Evolutionary conservation across 1,140 invertebrate genomes (phyloP).

Genomic region (Macrobrachium rosenbergii): DNA sequence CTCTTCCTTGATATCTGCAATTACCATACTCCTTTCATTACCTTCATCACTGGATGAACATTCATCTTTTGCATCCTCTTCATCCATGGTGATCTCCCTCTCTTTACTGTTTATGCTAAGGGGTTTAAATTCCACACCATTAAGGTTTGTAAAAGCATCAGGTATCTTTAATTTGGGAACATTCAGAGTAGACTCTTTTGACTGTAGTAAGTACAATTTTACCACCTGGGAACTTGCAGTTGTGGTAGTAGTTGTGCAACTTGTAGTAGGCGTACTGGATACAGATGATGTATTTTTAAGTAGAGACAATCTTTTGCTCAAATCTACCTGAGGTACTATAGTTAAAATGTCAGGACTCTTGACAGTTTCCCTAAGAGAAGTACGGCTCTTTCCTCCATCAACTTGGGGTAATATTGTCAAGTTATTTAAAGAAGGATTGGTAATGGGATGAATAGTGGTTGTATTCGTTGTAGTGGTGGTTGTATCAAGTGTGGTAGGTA

Average conservation of each 20-base stretch:
- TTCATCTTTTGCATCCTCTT: background rate
- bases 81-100: constrained; percentile 19
- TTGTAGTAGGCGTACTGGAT: constrained; percentile 14
- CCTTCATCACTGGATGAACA: constrained; percentile 48
- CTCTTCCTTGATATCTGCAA: constrained; percentile 61
- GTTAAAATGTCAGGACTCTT: constrained; percentile 65
- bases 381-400: constrained; percentile 33
- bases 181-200: constrained; percentile 37
- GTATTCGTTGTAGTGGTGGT: constrained; percentile 50
- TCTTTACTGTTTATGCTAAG: constrained; percentile 30
- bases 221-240: constrained; percentile 57
- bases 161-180: constrained; percentile 19
- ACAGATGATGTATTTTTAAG: constrained; percentile 34
- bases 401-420: constrained; percentile 64
- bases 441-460: constrained; percentile 38
- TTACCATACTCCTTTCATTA: constrained; percentile 61
- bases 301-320: constrained; percentile 48
- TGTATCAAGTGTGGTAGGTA: constrained; percentile 40
- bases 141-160: constrained; percentile 32
- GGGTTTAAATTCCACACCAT: constrained; percentile 45
- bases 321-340: constrained; percentile 64
- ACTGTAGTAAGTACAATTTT: constrained; percentile 59
- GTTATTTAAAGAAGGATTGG: constrained; percentile 36
- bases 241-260: constrained; percentile 3
- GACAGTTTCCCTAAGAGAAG: constrained; percentile 16